Base-by-base conservation (phyloP, 2,113 vertebrate genomes). In the Sylvilagus bachmani region DNA sequence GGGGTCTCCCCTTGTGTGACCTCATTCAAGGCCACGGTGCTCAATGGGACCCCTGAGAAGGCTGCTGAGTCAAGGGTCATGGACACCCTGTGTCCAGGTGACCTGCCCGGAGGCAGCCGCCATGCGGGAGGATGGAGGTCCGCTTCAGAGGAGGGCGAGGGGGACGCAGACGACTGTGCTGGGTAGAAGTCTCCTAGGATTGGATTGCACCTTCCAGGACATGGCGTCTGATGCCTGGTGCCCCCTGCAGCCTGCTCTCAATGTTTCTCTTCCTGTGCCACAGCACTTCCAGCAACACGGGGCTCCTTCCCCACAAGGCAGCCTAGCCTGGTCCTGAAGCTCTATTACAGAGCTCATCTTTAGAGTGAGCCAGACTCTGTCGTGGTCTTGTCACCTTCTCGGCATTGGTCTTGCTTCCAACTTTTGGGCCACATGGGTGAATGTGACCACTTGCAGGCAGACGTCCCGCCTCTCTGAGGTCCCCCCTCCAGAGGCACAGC, bases 281-380 rank as follows among this genome's bases (percentile, higher is more conserved):
- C 8, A 1, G 36, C 3, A 3, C 31, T 19, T 75, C 69, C 5
- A 5, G 71, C n/a, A 44, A 3, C 84, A 86, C 62, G 25, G 19
- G 24, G 5, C 8, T 1, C 14, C 66, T 64, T 36, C 10, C 33
- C 82, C 44, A 25, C 49, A 51, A 51, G 51, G 58, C 22, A 25
- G n/a, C 5, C 10, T 2, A 0, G 49, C n/a, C 31, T 2, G 9
- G 11, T 10, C 58, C 13, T 10, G 5, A 0, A 6, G 9, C 36
- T 38, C 31, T 53, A 6, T 21, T 7, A 61, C 77, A 49, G 77
- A 79, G 58, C 16, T 27, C n/a, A 62, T 25, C 29, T 61, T 86
- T n/a, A 19, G 24, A 21, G 19, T 25, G 13, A 36, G 12, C 51
- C 8, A 1, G 31, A 25, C 7, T 17, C 5, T 5, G 71, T 19